phyloP scores from a whole-genome alignment of 1,140 invertebrate species.

The Dreissena rostriformis region DNA sequence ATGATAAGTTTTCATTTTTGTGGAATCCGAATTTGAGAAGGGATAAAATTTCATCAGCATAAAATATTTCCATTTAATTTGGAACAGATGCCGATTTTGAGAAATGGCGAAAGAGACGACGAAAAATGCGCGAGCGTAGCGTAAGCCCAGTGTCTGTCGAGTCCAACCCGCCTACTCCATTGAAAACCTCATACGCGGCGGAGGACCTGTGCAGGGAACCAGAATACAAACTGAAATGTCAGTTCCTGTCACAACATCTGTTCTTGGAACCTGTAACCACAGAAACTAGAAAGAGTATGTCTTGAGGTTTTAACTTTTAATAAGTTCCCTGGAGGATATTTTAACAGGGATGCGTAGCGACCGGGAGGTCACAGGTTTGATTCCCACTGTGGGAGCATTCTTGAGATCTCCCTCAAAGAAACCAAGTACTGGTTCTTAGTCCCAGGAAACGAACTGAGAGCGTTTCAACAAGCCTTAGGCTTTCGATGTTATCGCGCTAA shows the following conservation, averaged over 20 bases:
- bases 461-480: too few species aligned
- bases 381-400: too few species aligned
- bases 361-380: too few species aligned
- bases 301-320: not conserved
- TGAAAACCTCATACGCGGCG: conserved; percentile 41
- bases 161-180: conserved; percentile 28
- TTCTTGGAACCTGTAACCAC: conserved; percentile 58
- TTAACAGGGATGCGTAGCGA: too few species aligned
- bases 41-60: too few species aligned
- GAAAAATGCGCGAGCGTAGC: conserved; percentile 68
- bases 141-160: conserved; percentile 71
- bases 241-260: conserved; percentile 64
- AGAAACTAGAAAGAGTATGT: conserved; percentile 69
- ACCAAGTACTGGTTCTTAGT: too few species aligned
- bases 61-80: too few species aligned
- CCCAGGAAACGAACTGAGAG: too few species aligned
- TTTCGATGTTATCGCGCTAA: too few species aligned
- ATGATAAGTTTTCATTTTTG: too few species aligned
- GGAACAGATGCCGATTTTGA: conserved; percentile 73
- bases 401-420: too few species aligned
- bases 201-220: conserved; percentile 65
- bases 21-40: too few species aligned
- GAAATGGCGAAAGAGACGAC: conserved; percentile 67
- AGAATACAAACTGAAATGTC: conserved; percentile 71
- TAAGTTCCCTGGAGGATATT: not conserved